A percentile compares a stretch with the other conserved stretches of the same genome.
Evolutionary conservation across 2,113 vertebrate species (phyloP).

Genomic region (Paratilapia polleni): DNA sequence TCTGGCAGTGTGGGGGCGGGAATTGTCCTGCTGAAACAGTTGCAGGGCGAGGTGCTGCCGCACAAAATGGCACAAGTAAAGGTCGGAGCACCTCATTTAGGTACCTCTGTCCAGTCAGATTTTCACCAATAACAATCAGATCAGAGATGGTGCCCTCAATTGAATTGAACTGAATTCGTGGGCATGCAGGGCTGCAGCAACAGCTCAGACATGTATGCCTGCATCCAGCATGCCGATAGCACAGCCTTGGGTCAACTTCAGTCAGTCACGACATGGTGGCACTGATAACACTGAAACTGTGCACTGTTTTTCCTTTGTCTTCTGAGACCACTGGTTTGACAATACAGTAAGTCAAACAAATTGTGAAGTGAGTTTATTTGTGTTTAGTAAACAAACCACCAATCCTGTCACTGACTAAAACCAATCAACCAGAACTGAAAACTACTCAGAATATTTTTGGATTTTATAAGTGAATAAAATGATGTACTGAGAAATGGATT

Average conservation of each 20-base stretch:
- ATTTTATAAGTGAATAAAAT: not conserved
- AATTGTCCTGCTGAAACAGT: not conserved
- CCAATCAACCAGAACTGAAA: not conserved
- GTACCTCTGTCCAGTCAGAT: not conserved
- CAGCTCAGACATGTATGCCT: not conserved
- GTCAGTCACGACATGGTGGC: not conserved
- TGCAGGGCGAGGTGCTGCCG: not conserved
- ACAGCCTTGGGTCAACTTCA: not conserved
- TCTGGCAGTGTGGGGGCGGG: not conserved
- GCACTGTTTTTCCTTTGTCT: not conserved
- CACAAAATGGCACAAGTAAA: not conserved
- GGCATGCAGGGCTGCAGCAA: not conserved
- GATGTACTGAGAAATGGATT: no score
- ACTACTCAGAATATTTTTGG: not conserved
- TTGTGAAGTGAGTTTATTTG: not conserved
- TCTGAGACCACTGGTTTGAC: not conserved
- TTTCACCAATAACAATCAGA: not conserved
- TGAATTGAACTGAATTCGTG: no score
- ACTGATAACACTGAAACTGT: not conserved
- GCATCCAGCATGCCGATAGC: not conserved
- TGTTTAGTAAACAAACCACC: not conserved
- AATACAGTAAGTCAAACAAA: not conserved
- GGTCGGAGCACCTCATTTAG: not conserved
- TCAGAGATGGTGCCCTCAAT: not conserved
- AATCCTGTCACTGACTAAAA: not conserved